A percentile compares a stretch with the other conserved stretches of the same genome.
phyloP scores from a whole-genome alignment of 2,113 vertebrate genomes.

The Otolemur garnettii region DNA sequence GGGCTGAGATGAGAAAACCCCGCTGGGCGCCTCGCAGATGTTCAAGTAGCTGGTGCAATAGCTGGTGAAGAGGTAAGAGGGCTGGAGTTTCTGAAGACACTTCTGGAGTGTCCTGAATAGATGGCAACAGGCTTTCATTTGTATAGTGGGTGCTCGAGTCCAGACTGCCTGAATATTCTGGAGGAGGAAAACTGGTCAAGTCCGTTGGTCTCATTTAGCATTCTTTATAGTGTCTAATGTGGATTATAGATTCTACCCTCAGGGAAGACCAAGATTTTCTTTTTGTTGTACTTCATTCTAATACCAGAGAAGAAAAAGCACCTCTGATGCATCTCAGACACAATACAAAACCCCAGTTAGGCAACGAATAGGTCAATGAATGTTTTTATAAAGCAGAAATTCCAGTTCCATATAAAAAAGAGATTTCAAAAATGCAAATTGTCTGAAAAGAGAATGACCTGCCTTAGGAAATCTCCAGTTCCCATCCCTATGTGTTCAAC shows the following conservation, averaged over 20 bases:
- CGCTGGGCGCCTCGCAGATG: rapidly evolving
- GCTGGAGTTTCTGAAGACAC: too few relatives aligned
- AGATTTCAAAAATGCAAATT: neutral
- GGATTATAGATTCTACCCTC: neutral
- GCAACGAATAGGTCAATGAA: neutral
- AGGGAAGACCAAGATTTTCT: neutral
- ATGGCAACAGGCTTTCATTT: neutral
- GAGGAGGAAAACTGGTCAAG: neutral
- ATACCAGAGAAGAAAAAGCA: neutral
- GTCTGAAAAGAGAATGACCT: neutral
- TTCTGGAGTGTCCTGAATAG: too few relatives aligned
- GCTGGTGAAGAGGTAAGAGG: too few relatives aligned
- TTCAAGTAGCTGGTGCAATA: rapidly evolving
- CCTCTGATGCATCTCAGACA: neutral
- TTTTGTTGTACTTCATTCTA: neutral
- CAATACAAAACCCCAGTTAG: neutral
- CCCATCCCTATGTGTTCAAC: neutral
- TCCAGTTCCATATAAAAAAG: neutral
- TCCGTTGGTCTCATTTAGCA: neutral
- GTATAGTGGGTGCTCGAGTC: neutral
- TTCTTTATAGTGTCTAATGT: neutral
- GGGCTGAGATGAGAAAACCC: neutral
- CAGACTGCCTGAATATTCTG: neutral
- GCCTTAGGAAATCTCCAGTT: neutral
- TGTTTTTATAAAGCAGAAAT: neutral